A percentile compares a stretch with the other conserved stretches of the same genome.
Evolutionary conservation across 2,888 invertebrate genomes (phyloP).

Genomic region (Drosophila lutescens): DNA sequence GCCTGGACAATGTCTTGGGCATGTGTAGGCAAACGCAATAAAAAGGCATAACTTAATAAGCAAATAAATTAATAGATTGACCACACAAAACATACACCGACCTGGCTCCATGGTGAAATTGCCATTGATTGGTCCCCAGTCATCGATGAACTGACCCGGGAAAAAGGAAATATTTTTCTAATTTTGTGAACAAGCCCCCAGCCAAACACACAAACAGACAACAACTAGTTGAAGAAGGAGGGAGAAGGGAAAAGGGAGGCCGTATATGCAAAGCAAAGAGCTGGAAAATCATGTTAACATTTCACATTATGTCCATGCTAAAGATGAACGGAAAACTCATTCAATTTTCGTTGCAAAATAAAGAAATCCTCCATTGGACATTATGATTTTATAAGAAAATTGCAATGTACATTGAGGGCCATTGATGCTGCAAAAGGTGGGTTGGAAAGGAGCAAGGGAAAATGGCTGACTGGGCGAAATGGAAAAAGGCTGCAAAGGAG

Average conservation of each 20-base stretch:
- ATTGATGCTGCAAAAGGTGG: conserved; percentile 19
- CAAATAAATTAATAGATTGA: conserved; percentile 59
- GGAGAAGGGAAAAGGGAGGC: background rate
- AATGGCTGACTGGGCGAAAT: conserved; percentile 16
- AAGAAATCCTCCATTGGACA: conserved; percentile 60
- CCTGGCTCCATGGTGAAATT: conserved; percentile 7
- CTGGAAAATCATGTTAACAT: conserved; percentile 70
- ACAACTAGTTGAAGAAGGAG: conserved; percentile 7
- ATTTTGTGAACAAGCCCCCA: conserved; percentile 56
- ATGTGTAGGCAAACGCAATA: conserved; percentile 47
- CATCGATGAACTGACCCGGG: conserved; percentile 7
- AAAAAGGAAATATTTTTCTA: conserved; percentile 49
- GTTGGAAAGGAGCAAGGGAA: conserved; percentile 15
- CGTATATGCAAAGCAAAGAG: conserved; percentile 48
- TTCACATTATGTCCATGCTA: conserved; percentile 53
- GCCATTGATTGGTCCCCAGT: conserved; percentile 41
- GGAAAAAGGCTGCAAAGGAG: conserved; percentile 9
- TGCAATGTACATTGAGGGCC: conserved; percentile 51
- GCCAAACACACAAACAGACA: conserved; percentile 38
- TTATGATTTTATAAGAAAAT: conserved; percentile 78
- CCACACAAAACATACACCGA: conserved; percentile 38
- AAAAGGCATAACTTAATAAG: conserved; percentile 67
- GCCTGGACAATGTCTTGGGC: conserved; percentile 27
- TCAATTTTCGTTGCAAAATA: conserved; percentile 65
- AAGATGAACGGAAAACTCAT: conserved; percentile 50